Percentiles rank a stretch among this genome's conserved stretches.
These are phyloP conservation scores for Agrypnia vestita DNA, from an alignment of 1,140 invertebrate genomes.

Conservation along the genomic window DNA sequence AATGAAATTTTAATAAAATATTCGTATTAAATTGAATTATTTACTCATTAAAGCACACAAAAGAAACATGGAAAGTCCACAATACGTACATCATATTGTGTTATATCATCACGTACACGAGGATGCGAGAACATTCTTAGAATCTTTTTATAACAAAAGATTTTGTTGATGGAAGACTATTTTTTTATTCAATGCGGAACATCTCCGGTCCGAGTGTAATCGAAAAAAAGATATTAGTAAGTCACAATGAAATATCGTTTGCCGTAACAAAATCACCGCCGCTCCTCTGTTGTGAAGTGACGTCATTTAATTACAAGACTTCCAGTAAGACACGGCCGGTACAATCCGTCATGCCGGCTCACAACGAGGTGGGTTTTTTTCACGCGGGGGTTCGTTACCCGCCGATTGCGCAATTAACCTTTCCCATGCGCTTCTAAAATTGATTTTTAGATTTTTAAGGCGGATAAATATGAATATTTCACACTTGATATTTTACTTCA, in stretches of 20 bases:
- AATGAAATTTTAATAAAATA: too few relatives aligned
- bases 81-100: too few relatives aligned
- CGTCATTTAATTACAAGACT: conserved; percentile 23
- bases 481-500: too few relatives aligned
- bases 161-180: background rate
- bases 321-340: background rate
- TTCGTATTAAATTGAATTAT: too few relatives aligned
- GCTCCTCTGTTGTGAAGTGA: background rate
- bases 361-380: background rate
- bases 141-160: too few relatives aligned
- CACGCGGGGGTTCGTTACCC: conserved; percentile 30
- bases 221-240: background rate
- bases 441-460: too few relatives aligned
- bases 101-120: too few relatives aligned
- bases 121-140: too few relatives aligned
- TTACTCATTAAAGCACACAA: too few relatives aligned
- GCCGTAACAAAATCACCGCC: background rate
- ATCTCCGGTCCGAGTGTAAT: background rate
- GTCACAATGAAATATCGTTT: conserved; percentile 1
- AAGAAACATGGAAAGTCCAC: too few relatives aligned
- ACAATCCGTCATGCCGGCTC: background rate
- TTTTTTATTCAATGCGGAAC: conserved; percentile 18
- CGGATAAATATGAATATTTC: too few relatives aligned
- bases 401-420: conserved; percentile 36
- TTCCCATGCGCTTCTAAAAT: too few relatives aligned